Percentiles rank a stretch among this genome's conserved stretches.
Conservation (phyloP, 2,888 invertebrate genomes). For the Shargacucullia verbasci region DNA sequence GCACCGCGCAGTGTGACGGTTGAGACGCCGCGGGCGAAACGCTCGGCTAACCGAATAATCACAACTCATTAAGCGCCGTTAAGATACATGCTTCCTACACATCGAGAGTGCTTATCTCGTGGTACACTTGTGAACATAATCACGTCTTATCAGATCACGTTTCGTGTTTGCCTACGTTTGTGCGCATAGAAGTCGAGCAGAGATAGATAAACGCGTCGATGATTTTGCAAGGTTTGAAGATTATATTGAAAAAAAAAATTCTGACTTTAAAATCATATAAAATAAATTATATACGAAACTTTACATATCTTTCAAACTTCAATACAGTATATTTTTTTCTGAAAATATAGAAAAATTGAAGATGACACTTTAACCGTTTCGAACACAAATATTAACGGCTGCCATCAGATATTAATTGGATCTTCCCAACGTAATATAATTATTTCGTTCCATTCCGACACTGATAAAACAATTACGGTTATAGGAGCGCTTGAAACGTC, state of each 20-base stretch:
- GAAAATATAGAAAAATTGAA: conserved; percentile 5
- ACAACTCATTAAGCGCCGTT: conserved; percentile 51
- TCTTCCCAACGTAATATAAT: conserved; percentile 53
- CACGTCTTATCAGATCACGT: conserved; percentile 38
- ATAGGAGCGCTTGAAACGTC: conserved; percentile 58
- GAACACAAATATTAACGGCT: conserved; percentile 35
- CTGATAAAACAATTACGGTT: conserved; percentile 59
- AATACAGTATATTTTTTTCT: neutral
- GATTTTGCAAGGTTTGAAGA: neutral
- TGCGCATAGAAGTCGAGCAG: conserved; percentile 3
- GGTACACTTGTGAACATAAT: conserved; percentile 28
- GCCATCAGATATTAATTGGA: conserved; percentile 54
- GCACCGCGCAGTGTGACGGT: conserved; percentile 62
- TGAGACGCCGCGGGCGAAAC: conserved; percentile 60
- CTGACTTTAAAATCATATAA: no score
- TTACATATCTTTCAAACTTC: no score
- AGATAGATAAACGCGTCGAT: neutral
- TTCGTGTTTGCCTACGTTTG: conserved; percentile 12
- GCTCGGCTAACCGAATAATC: conserved; percentile 56
- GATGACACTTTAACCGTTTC: conserved; percentile 28
- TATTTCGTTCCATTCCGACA: conserved; percentile 47
- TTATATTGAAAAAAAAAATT: neutral
- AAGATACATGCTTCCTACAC: conserved; percentile 41
- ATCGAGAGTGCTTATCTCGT: conserved; percentile 29
- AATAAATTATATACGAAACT: no score